These are phyloP conservation scores for Drosophila lowei DNA, from an alignment of 1,140 invertebrate genomes.

Conservation along the genomic window DNA sequence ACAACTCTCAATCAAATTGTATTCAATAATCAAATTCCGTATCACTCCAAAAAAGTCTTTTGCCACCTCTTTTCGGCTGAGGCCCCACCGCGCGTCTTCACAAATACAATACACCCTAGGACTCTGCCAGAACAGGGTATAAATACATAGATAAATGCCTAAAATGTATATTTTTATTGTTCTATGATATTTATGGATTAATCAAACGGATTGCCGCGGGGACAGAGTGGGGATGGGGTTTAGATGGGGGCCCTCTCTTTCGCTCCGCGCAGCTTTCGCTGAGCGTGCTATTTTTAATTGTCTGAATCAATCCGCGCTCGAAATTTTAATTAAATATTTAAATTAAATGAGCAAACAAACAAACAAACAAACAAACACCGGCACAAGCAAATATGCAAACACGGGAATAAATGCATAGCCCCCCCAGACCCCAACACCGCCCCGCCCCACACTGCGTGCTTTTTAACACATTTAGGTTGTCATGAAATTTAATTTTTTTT, in stretches of 20 bases:
- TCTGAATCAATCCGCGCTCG: constrained; percentile 77
- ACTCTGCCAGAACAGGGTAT: too few relatives aligned
- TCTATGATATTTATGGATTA: too few relatives aligned
- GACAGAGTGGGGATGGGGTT: too few relatives aligned
- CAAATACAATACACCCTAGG: too few relatives aligned
- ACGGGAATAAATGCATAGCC: constrained; percentile 21
- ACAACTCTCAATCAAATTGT: too few relatives aligned
- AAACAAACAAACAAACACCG: constrained; percentile 30
- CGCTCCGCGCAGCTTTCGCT: neutral
- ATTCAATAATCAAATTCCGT: too few relatives aligned
- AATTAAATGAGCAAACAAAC: constrained; percentile 67
- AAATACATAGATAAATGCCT: too few relatives aligned
- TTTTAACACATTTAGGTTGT: constrained; percentile 29
- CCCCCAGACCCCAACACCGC: neutral
- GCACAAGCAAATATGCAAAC: constrained; percentile 30
- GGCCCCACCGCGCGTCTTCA: too few relatives aligned
- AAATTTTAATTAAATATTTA: constrained; percentile 81
- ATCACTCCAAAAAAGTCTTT: too few relatives aligned
- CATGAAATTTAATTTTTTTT: constrained; percentile 56
- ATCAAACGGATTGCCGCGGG: too few relatives aligned
- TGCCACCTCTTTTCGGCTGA: too few relatives aligned
- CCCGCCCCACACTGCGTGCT: constrained; percentile 2
- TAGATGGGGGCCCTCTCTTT: neutral
- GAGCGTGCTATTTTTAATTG: constrained; percentile 67
- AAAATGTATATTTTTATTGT: too few relatives aligned